Percentiles rank a stretch among this genome's conserved stretches.
These are phyloP conservation scores for Sphaerodactylus townsendi DNA, from an alignment of 2,113 vertebrate species.

Conservation along the genomic window DNA sequence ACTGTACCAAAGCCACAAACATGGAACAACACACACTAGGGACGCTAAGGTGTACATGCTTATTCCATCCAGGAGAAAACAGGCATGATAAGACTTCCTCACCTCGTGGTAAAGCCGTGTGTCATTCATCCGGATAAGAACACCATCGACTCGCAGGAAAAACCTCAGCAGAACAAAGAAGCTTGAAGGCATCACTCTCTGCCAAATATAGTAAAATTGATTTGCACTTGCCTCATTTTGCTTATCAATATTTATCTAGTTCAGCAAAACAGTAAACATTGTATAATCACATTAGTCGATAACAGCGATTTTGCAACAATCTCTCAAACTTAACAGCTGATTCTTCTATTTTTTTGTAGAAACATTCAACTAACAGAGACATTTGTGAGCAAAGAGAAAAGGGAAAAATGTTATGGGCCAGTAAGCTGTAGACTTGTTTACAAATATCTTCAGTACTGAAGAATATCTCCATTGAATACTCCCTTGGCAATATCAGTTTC, in stretches of 20 bases:
- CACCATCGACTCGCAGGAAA: slow-evolving; percentile 94
- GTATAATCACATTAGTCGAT: not conserved
- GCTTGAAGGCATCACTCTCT: slow-evolving; percentile 98
- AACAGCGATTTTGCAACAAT: not conserved
- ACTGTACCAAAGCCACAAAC: not conserved
- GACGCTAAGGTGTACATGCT: not conserved
- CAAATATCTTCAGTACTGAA: too few species aligned
- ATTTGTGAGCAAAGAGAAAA: not conserved
- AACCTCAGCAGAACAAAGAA: slow-evolving; percentile 94
- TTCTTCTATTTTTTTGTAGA: not conserved
- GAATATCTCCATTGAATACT: not conserved
- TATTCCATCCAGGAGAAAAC: not conserved
- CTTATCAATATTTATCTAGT: not conserved
- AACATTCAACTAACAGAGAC: not conserved
- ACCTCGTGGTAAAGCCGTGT: slow-evolving; percentile 93
- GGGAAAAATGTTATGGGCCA: not conserved
- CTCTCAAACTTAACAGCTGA: not conserved
- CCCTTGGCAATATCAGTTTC: not conserved
- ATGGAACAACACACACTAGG: not conserved
- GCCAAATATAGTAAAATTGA: slow-evolving; percentile 40
- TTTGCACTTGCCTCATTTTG: slow-evolving; percentile 4
- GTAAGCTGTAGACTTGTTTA: not conserved
- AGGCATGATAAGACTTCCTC: slow-evolving; percentile 25
- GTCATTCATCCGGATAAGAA: slow-evolving; percentile 93
- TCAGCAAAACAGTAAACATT: not conserved